Percentiles rank a stretch among this genome's conserved stretches.
Conservation (phyloP, 2,113 vertebrate genomes). For the Romanogobio albipinnatus region DNA sequence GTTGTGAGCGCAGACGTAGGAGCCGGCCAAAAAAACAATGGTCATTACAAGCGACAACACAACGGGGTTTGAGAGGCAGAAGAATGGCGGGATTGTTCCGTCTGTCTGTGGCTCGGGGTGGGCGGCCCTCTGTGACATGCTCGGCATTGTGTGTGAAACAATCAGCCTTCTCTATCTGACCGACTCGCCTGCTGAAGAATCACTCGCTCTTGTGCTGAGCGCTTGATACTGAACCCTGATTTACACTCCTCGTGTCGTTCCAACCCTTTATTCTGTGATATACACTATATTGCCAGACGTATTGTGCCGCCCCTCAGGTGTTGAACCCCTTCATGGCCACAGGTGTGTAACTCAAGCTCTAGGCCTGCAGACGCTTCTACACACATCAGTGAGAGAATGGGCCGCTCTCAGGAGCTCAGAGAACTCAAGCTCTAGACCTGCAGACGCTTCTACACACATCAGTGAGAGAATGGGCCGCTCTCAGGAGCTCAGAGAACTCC, state of each 20-base stretch:
- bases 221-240: neutral
- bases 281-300: too few species aligned
- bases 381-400: too few species aligned
- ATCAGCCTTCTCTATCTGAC: conserved; percentile 59
- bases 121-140: conserved; percentile 64
- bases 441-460: too few species aligned
- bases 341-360: too few species aligned
- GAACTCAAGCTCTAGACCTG: too few species aligned
- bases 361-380: too few species aligned
- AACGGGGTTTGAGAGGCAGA: conserved; percentile 59
- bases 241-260: neutral
- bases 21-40: conserved; percentile 69
- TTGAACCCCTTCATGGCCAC: too few species aligned
- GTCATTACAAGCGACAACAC: conserved; percentile 72
- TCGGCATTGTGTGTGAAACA: conserved; percentile 71
- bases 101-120: conserved; percentile 66
- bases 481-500: too few species aligned
- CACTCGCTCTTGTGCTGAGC: neutral
- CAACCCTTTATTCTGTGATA: too few species aligned
- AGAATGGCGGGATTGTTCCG: conserved; percentile 75
- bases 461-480: too few species aligned
- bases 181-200: conserved; percentile 17
- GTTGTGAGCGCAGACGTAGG: conserved; percentile 62
- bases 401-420: too few species aligned
- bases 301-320: too few species aligned